Evolutionary conservation across 2,888 invertebrate species (phyloP).

Genomic region (Halocaridina rubra): DNA sequence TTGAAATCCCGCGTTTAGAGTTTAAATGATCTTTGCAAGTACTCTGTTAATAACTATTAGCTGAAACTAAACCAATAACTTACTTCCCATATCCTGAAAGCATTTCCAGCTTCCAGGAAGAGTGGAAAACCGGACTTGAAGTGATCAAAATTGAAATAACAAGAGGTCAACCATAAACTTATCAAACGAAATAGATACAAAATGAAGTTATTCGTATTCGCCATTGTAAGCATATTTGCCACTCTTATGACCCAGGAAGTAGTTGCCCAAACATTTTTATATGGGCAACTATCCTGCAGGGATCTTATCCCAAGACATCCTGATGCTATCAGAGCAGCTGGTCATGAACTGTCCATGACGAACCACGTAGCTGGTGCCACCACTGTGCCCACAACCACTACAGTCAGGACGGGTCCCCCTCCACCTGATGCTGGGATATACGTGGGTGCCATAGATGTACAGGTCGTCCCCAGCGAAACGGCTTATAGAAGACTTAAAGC

Average conservation of each 20-base stretch:
- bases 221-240: too few relatives aligned
- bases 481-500: conserved; percentile 36
- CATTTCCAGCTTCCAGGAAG: too few relatives aligned
- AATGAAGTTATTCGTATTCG: too few relatives aligned
- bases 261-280: conserved; percentile 3
- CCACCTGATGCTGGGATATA: not conserved
- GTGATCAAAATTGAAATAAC: too few relatives aligned
- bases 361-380: conserved; percentile 22
- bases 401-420: not conserved
- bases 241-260: not conserved
- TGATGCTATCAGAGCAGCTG: not conserved
- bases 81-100: too few relatives aligned
- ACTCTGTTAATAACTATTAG: too few relatives aligned
- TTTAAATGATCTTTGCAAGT: too few relatives aligned
- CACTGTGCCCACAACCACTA: conserved; percentile 23
- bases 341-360: not conserved
- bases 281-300: conserved; percentile 12
- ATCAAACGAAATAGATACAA: too few relatives aligned
- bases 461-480: conserved; percentile 17
- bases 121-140: too few relatives aligned
- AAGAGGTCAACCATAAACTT: too few relatives aligned
- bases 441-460: not conserved
- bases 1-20: too few relatives aligned
- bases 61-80: too few relatives aligned
- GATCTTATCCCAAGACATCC: conserved; percentile 20